These are phyloP conservation scores for Megamerina dolium DNA, from an alignment of 2,888 invertebrate genomes.

Conservation along the genomic window DNA sequence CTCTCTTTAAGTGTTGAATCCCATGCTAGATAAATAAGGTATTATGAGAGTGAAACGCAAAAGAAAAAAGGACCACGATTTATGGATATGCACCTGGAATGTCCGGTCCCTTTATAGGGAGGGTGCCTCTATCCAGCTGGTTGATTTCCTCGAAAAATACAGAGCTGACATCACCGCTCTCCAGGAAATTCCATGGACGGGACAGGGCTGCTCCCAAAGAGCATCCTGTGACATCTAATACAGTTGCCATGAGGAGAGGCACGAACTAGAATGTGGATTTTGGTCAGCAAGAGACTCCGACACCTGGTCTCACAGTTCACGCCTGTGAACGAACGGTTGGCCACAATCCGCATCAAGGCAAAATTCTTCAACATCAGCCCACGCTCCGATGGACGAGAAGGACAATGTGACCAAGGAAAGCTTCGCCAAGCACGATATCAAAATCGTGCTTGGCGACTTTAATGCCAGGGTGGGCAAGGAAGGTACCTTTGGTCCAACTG, in stretches of 20 bases:
- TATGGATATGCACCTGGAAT: not conserved
- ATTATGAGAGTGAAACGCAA: too few species aligned
- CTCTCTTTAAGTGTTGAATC: too few species aligned
- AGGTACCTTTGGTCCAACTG: conserved; percentile 4
- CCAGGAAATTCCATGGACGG: not conserved
- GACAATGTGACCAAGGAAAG: conserved; percentile 10
- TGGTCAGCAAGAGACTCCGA: not conserved
- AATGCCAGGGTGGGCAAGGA: conserved; percentile 12
- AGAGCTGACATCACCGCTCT: not conserved
- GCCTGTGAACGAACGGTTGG: not conserved
- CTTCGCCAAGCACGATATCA: conserved; percentile 7
- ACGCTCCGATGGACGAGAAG: conserved; percentile 2
- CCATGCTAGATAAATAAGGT: too few species aligned
- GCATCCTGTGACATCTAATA: not conserved
- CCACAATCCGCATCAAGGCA: conserved; percentile 9
- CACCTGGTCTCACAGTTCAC: not conserved
- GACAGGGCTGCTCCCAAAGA: not conserved
- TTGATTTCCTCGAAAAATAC: not conserved
- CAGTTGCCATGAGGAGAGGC: not conserved
- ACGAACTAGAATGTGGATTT: not conserved
- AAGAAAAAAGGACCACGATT: too few species aligned
- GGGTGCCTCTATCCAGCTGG: not conserved
- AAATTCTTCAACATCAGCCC: conserved; percentile 6
- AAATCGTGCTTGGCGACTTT: conserved; percentile 11
- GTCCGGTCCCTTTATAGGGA: not conserved